Evolutionary conservation across 2,113 vertebrate genomes (phyloP), one percentile per base, ranked within the genome.

Genomic region (Saguinus imperator): DNA sequence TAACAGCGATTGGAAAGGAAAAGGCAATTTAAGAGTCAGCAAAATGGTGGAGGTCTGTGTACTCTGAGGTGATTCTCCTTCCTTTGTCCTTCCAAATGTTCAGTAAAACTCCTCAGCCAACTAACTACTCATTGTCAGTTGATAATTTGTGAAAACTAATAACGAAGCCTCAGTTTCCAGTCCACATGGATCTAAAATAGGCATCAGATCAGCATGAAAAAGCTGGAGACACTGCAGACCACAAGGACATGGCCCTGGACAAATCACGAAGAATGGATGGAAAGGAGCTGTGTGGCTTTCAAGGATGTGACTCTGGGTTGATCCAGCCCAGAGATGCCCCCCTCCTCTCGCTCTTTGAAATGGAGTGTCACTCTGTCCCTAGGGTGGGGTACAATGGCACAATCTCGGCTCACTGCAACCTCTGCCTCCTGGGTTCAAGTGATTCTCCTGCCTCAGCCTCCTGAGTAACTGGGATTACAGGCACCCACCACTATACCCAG

Each of bases 211-310:
- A 7, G 43, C 25, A 35, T 27, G 43, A 13, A 37, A 29, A n/a
- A 61, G 40, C 35, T 52, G 85, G 72, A 35, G 52, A 61, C 25
- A 23, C 11, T 11, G n/a, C 8, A 12, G n/a, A n/a, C 16, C 14
- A 1, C 4, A 27, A 35, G 17, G 48, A 48, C 2, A 1, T 1
- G 14, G n/a, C 17, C 45, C 7, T 23, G 43, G 14, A 57, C 20
- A 87, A 48, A 45, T 45, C 29, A n/a, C 37, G 16, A 37, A 40
- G 45, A 57, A n/a, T 35, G 37, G 50, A n/a, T 27, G 29, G 29
- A 57, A 29, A 68, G 1, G 14, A 8, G 66, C 11, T 72, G 6
- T 72, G 6, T 35, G 45, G 40, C 16, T 80, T n/a, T 57, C 50
- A 57, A 48, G 29, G 12, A 55, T 55, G 43, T 72, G 27, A 29